These are phyloP conservation scores for Tetheella fluctuosa DNA, from an alignment of 2,888 invertebrate genomes.

Conservation along the genomic window DNA sequence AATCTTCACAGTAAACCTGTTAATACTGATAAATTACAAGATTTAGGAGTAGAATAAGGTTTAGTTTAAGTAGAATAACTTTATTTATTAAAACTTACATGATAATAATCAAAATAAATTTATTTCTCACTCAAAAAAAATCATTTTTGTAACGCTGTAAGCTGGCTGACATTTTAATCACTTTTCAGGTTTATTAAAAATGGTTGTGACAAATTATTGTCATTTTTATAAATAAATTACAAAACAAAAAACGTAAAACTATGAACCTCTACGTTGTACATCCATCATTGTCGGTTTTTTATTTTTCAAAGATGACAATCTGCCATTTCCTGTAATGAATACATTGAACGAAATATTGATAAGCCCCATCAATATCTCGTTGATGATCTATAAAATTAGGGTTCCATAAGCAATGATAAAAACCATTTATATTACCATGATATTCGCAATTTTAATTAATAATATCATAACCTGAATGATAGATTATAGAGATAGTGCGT, in stretches of 20 bases:
- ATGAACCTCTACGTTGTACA: background rate
- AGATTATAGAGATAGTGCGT: background rate
- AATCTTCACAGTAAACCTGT: conserved; percentile 1
- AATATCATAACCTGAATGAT: background rate
- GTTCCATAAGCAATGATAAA: background rate
- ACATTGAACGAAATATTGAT: background rate
- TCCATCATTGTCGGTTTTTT: background rate
- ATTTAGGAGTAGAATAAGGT: background rate
- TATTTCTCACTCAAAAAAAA: background rate
- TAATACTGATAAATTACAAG: background rate
- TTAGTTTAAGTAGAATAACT: background rate
- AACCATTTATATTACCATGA: background rate
- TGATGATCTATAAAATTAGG: background rate
- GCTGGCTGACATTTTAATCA: too few relatives aligned
- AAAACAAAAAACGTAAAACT: too few relatives aligned
- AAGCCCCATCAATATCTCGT: background rate
- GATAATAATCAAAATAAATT: background rate
- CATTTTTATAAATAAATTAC: too few relatives aligned
- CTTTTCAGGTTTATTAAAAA: too few relatives aligned
- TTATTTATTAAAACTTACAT: background rate
- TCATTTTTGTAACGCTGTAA: background rate
- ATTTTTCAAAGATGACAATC: conserved; percentile 2
- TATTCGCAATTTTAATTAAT: background rate
- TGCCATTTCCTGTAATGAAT: conserved; percentile 17
- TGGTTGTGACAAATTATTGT: too few relatives aligned